Evolutionary conservation across 2,888 invertebrate genomes (phyloP), one percentile per base, ranked within the genome.

Genomic region (Agonum fuliginosum): DNA sequence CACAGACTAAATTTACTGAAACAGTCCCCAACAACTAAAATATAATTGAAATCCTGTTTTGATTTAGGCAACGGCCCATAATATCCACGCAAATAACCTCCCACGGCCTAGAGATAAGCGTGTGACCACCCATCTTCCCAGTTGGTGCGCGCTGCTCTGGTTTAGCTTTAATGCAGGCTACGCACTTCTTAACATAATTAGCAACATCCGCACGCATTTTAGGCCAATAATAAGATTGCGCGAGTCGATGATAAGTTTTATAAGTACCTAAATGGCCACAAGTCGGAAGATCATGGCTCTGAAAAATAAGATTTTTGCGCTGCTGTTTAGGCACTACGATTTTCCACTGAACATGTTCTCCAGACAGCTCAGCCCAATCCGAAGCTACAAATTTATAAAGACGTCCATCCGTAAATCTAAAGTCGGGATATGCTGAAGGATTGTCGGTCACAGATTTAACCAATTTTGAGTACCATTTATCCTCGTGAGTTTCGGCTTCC

Each of bases 121-220:
- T 72, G 12, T 79, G 79, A 4, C 79, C 62, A 1, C 79, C 78
- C 82, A 83, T 83, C 1, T 78, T 17, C 0, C 82, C 82, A 0
- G 79, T 67, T 2, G 81, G 80, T 1, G 22, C 6, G 1, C 22
- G 22, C 4, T 81, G 80, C 8, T 78, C 78, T 0, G 80, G 80
- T 69, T 83, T 83, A 1, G 62, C 20, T 10, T 62, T 14, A 6
- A 80, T 76, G 65, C 83, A 84, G 0, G 71, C 41, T 0, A 20
- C 19, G 67, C 84, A 83, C 4, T 70, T 46, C 3, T 69, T 8
- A 5, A 82, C 78, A 65, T 81, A 82, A 10, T 54, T 41, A 6
- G 78, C 75, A 5, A 83, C 78, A 14, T 46, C 46, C 3, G 12
- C 17, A 3, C 46, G 46, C 46, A 46, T 46, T 46, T 46, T 46